Conservation (phyloP, 2,888 invertebrate species). For the Chrysotoxum bicinctum region DNA sequence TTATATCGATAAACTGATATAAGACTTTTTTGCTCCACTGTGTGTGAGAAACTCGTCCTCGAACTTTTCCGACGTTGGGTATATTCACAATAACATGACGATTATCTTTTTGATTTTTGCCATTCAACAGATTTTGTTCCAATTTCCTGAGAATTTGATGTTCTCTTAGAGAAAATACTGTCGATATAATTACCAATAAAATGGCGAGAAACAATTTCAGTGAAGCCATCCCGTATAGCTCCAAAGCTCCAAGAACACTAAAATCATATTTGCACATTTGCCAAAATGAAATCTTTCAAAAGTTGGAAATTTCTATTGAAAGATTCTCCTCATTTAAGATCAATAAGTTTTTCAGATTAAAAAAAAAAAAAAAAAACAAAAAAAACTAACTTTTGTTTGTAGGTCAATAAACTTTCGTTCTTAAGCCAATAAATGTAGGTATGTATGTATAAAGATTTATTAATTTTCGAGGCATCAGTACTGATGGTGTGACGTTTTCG, state of each 20-base stretch:
- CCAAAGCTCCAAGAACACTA: slow-evolving; percentile 16
- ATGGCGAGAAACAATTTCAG: not conserved
- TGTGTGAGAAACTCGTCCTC: slow-evolving; percentile 76
- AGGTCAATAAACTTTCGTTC: slow-evolving; percentile 5
- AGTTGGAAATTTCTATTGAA: not conserved
- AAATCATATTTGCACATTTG: not conserved
- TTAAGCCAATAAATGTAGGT: not conserved
- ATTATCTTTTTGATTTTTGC: not conserved
- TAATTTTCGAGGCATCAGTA: not conserved
- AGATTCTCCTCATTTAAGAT: not conserved
- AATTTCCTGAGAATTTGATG: not conserved
- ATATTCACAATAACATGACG: slow-evolving; percentile 74
- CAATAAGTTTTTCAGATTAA: not conserved
- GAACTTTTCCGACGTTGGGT: slow-evolving; percentile 77
- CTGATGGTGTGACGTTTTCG: not conserved
- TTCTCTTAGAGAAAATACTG: not conserved
- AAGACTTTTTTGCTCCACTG: slow-evolving; percentile 77
- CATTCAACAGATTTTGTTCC: not conserved
- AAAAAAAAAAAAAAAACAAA: not conserved
- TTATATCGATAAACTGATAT: slow-evolving; percentile 79
- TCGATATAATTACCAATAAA: not conserved
- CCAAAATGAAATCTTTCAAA: slow-evolving; percentile 10
- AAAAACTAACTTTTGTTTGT: not conserved
- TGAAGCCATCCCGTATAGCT: slow-evolving; percentile 14
- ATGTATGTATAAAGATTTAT: not conserved